Conservation (phyloP, 2,888 invertebrate species). For the Lasioglossum calceatum region DNA sequence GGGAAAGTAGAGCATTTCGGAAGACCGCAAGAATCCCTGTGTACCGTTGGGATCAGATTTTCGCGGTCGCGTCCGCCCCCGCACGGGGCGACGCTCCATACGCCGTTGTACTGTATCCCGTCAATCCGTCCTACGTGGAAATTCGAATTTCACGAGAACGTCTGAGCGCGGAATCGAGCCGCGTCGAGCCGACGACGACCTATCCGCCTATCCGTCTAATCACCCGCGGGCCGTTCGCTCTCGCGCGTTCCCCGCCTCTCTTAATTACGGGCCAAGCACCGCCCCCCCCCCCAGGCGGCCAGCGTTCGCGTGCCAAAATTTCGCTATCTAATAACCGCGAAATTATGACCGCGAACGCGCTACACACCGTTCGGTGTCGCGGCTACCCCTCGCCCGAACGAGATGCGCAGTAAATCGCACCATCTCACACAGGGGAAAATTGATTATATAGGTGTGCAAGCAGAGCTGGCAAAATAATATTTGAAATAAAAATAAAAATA, state of each 20-base stretch:
- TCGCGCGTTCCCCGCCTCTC: slow-evolving; percentile 7
- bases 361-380: slow-evolving; percentile 22
- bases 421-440: background rate
- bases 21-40: slow-evolving; percentile 39
- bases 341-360: slow-evolving; percentile 12
- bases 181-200: background rate
- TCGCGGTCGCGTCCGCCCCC: slow-evolving; percentile 4
- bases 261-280: slow-evolving; percentile 30
- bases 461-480: too few species aligned
- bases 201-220: slow-evolving; percentile 21
- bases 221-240: background rate
- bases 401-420: background rate
- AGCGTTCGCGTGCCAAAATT: slow-evolving; percentile 13
- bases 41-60: slow-evolving; percentile 54
- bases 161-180: slow-evolving; percentile 10
- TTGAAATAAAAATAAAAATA: too few species aligned
- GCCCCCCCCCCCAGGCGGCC: background rate
- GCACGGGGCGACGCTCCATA: background rate
- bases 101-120: background rate
- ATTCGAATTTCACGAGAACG: slow-evolving; percentile 19
- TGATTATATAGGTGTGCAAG: background rate
- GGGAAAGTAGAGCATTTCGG: slow-evolving; percentile 23
- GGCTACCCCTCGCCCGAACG: slow-evolving; percentile 13
- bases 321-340: slow-evolving; percentile 40
- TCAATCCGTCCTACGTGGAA: slow-evolving; percentile 26